Base-by-base conservation (phyloP, 1,140 invertebrate species). In the Pseudomyrmex flavicornis region DNA sequence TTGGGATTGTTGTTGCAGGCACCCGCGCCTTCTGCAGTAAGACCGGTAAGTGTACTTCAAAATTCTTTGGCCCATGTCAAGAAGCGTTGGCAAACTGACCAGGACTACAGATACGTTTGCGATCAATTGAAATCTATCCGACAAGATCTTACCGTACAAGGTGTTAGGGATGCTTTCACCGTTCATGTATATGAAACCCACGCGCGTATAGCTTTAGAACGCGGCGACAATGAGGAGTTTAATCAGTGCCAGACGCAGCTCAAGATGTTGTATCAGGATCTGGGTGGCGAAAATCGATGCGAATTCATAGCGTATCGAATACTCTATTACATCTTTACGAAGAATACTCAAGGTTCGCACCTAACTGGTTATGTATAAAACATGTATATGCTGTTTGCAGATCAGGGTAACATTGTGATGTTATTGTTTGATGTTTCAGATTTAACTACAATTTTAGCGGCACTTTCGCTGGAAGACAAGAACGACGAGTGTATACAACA, bases 201-300 rank as follows among this genome's bases (percentile, higher is more conserved):
- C 95, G 99, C 98, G 10, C 95, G 98, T 76, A 98, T 99, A 92
- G 99, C 99, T 70, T 95, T 99, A 92, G 99, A 99, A 93, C 99
- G 98, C 94, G 98, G 98, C 61, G 99, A 99, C 93, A 98, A 99
- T 93, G 98, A 99, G 93, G 99, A 99, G 93, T 99, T 99, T 92
- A 99, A 99, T 95, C 99, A 99, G 93, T 99, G 99, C 93, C 99
- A 99, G 95, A 99, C 98, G 56, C 99, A 99, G 95, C 95, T 99
- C 44, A 98, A 98, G 95, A 97, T 98, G 95, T 95, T 99, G 10
- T 99, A 99, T 93, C 93, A 95, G 77, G 93, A 95, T 85, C 93
- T 97, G 44, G 97, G 96, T 73, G 96, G 96, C 26, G 95, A 96
- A 89, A 97, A 98, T 95, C 94, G 95, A 66, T 95, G 97, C 83